Evolutionary conservation across 1,140 invertebrate genomes (phyloP), one percentile per base, ranked within the genome.

Genomic region (Matsumurasca onukii): DNA sequence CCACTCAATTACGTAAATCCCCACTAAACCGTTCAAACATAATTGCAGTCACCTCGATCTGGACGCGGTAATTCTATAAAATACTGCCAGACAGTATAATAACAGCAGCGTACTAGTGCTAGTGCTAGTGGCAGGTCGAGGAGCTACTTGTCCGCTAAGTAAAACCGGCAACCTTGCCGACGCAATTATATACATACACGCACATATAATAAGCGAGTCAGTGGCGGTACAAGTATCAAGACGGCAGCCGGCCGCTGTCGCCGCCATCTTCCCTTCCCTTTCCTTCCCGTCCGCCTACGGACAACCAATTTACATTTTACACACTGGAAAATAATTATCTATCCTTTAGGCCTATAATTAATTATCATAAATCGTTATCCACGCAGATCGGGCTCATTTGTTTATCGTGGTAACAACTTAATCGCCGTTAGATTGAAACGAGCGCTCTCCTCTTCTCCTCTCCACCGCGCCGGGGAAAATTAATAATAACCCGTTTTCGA

Each of bases 321-420:
- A 31, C 48, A 69, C 31, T 68, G 67, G 59, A 52, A 69, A 69
- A 64, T 64, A 69, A 69, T 65, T 49, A 65, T 51, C 62, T 31
- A 39, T 31, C 31, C 62, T 65, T 65, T 45, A 65, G 62, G 62
- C 31, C 62, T 65, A 65, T 65, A 65, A 65, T 65, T 65, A 65
- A 65, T 65, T 65, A 65, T 45, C 62, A 65, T 65, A 65, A 65
- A 65, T 65, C 62, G 2, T 65, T 48, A 65, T 65, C 61, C 17
- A 13, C 12, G 34, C 9, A 9, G 24, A 55, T 20, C 24, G 22
- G 25, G 24, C 31, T 65, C 31, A 65, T 65, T 65, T 65, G 62
- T 65, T 65, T 65, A 65, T 65, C 31, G 3, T 22, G 31, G 34
- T 34, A 63, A 39, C 61, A 63, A 25, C 55, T 59, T 59, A 59